Base-by-base conservation (phyloP, 2,888 invertebrate genomes). In the Phlogophora meticulosa region DNA sequence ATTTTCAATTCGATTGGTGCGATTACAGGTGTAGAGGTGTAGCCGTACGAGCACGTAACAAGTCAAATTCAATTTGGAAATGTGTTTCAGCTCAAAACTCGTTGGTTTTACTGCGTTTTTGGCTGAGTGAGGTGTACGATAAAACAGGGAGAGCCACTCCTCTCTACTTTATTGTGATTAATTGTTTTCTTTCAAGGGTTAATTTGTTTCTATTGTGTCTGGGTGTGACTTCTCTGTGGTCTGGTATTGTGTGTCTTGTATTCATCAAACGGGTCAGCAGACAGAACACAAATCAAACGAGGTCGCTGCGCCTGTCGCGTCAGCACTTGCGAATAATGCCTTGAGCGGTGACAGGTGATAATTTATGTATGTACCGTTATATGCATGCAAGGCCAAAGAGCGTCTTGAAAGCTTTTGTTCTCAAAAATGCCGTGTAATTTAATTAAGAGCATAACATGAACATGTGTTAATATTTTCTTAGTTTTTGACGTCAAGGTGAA, bases 211-310 rank as follows among this genome's bases (percentile, higher is more conserved):
- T 61, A 53, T 78, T 62, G 68, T 43, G n/a, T 49, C 43, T 64
- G 57, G 60, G 49, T 74, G 36, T 53, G 61, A 74, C 53, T 78
- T 56, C 57, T 38, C 24, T 51, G 49, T 42, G 28, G 49, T 15
- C 22, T 49, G 20, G 56, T 70, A 70, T 70, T 75, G 46, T 76
- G 57, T 67, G 67, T 66, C 81, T 80, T 66, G 69, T 70, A 70
- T 68, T 79, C 76, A 80, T 78, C 68, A 77, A 78, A 78, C 48
- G 62, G 80, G 78, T 81, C 82, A 83, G 53, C 56, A 76, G 64
- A 55, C 76, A 67, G 73, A 65, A 69, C 81, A 86, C 84, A 86
- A 86, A 86, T 86, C 82, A 85, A 78, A 70, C 62, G 72, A 78
- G 80, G 80, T 78, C 72, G 69, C 61, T 76, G 76, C 60, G 71